These are phyloP conservation scores for Geococcyx californianus DNA, from an alignment of 2,113 vertebrate species.

Conservation along the genomic window DNA sequence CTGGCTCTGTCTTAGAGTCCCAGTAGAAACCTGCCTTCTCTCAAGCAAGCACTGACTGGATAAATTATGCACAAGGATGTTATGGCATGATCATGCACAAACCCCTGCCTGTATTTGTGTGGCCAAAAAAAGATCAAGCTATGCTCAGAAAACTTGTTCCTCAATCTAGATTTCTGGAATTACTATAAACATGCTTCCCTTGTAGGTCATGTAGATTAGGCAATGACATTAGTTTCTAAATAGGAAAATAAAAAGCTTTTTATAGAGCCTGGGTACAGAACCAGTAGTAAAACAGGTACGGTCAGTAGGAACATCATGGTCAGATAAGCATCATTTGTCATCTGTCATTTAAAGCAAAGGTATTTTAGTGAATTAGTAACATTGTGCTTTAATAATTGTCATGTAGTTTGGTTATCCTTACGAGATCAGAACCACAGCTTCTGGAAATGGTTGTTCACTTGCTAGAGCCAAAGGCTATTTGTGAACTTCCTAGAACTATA, in stretches of 20 bases:
- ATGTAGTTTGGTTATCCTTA: background rate
- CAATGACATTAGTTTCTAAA: background rate
- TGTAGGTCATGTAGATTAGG: background rate
- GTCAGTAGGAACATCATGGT: background rate
- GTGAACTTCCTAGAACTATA: background rate
- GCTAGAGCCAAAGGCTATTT: background rate
- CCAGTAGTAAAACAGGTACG: background rate
- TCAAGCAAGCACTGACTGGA: background rate
- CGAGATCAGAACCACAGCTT: background rate
- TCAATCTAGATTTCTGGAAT: background rate
- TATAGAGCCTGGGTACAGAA: background rate
- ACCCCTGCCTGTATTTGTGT: background rate
- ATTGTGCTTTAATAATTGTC: background rate
- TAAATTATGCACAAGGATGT: background rate
- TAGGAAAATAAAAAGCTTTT: background rate
- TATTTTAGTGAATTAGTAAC: background rate
- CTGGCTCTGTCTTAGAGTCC: background rate
- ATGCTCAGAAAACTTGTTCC: background rate
- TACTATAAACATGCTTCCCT: background rate
- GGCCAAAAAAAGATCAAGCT: background rate
- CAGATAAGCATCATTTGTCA: background rate
- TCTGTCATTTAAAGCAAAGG: background rate
- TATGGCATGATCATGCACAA: background rate
- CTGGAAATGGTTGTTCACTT: background rate
- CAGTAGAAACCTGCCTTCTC: background rate